Conservation (phyloP, 1,140 invertebrate genomes). For the Helicoverpa zea region DNA sequence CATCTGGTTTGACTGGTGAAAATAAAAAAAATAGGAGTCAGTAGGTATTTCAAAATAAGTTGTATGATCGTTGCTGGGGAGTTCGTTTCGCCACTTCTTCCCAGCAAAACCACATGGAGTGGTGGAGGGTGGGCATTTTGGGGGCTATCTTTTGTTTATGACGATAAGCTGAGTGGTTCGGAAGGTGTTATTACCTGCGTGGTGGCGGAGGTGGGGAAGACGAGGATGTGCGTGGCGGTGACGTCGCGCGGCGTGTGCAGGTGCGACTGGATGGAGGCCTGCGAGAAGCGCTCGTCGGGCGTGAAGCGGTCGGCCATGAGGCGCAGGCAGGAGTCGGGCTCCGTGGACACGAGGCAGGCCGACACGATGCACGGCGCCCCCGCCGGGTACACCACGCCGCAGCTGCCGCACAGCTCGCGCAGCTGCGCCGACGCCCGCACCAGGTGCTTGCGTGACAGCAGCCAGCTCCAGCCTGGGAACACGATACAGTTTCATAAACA, state of each 20-base stretch:
- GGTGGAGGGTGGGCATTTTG: no score
- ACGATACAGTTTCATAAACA: neutral
- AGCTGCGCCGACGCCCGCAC: conserved; percentile 95
- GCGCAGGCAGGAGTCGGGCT: conserved; percentile 97
- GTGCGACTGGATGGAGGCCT: conserved; percentile 93
- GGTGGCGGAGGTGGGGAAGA: conserved; percentile 99
- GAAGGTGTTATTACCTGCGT: conserved; percentile 93
- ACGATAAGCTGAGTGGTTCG: no score
- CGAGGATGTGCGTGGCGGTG: conserved; percentile 98
- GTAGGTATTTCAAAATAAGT: neutral
- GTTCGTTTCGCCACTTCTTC: no score
- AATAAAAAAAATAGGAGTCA: neutral
- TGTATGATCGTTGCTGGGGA: no score
- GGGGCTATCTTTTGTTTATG: no score
- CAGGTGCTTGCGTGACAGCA: conserved; percentile 96
- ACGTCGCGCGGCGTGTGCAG: conserved; percentile 97
- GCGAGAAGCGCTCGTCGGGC: conserved; percentile 96
- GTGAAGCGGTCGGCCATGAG: conserved; percentile 98
- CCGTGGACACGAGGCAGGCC: conserved; percentile 98
- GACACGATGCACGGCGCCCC: conserved; percentile 97
- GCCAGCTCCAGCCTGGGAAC: conserved; percentile 94
- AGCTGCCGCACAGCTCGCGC: conserved; percentile 96
- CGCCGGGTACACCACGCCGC: conserved; percentile 92
- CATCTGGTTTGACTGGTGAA: conserved; percentile 92
- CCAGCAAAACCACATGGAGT: no score